Base-by-base conservation (phyloP, 2,888 invertebrate species). In the Oligia strigilis region DNA sequence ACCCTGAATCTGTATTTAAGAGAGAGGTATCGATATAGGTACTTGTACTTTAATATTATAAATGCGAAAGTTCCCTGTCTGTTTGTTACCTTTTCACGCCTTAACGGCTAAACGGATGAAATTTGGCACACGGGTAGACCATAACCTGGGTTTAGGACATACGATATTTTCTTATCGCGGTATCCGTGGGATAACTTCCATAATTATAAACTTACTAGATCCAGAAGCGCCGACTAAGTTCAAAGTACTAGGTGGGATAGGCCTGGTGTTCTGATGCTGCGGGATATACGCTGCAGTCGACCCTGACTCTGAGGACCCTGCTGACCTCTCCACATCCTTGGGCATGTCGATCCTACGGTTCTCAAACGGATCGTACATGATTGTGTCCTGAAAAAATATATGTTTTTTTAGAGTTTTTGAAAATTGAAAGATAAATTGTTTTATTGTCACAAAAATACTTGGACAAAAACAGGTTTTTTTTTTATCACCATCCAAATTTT, bases 311-410 rank as follows among this genome's bases (percentile, higher is more conserved):
- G 86, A 82, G 0, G 89, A 87, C 0, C 43, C 29, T 0, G 13
- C 14, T 0, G 88, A 83, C 0, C 19, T 6, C 0, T 77, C 52
- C 1, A 90, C 91, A 0, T 89, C 80, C 23, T 90, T 91, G 2
- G 86, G 73, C 17, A 91, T 80, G 43, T 94, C 91, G 58, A 96
- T 96, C 6, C 95, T 85, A 4, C 93, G 89, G 80, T 96, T 92
- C 55, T 96, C 95, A 84, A 96, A 96, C 0, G 93, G 96, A 60
- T 96, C 94, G 88, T 94, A 96, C 84, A 95, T 93, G 77, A 96
- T 96, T 0, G 97, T 97, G 13, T 96, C 93, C 95, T 96, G 93
- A 0, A 93, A 93, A 40, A 29, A 60, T 5, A 8, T 0, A 2
- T 64, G 4, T 11, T 49, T 17, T 0, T 40, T 58, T 36, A 6